Base-by-base conservation (phyloP, 2,888 invertebrate species). In the Epistrophe eligans region DNA sequence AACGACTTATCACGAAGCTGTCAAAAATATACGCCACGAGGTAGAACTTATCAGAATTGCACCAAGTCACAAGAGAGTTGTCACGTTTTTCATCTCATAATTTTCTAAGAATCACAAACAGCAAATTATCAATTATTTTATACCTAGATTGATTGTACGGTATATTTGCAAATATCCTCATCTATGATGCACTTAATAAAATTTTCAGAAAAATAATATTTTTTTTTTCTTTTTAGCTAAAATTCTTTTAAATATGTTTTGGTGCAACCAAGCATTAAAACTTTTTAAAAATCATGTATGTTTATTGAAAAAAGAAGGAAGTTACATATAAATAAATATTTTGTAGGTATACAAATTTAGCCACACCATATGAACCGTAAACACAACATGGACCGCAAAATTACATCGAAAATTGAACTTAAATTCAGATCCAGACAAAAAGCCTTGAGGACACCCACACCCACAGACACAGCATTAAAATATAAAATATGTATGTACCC, bases 371-470 rank as follows among this genome's bases (percentile, higher is more conserved):
- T 57, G 38, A 72, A 45, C 58, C 45, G 15, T 32, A 45, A 58
- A 45, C 72, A 58, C 58, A 55, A 35, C 32, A 48, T 45, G 32
- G 5, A 72, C 58, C 58, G 11, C 72, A 58, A 35, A 72, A 72
- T 72, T 58, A 72, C 72, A 45, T 45, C 60, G 17, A 15, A 72
- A n/a, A 35, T 57, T 58, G 58, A 48, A 72, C 55, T 58, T 35
- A 60, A 10, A 71, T 57, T 28, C 43, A 58, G 17, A 55, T 55
- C 13, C 10, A 57, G 19, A 24, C 45, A n/a, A 38, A 28, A 71
- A 24, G 40, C n/a, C 11, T 70, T 24, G 4, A 40, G 24, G 7
- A 58, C 58, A 58, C 17, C 11, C 17, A 32, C 57, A 57, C 35
- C 11, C 17, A 45, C 24, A 24, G 24, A 24, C 2, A 24, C 24